Evolutionary conservation across 2,888 invertebrate genomes (phyloP).

Genomic region (Urechis unicinctus): DNA sequence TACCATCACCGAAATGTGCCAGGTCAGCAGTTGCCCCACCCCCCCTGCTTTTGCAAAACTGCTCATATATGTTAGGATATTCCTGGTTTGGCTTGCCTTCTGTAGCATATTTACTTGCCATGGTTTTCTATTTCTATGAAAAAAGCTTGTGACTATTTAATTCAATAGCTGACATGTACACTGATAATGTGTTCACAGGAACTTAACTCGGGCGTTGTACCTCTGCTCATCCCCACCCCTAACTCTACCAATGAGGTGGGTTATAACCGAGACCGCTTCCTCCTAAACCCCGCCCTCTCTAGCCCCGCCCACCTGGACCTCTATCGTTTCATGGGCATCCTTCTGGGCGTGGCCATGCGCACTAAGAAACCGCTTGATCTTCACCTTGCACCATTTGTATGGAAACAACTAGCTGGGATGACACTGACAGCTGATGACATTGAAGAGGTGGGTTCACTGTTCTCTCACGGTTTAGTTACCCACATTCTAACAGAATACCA

Average conservation of each 20-base stretch:
- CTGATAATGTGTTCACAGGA: conserved; percentile 59
- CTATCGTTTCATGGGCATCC: conserved; percentile 62
- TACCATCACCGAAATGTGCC: conserved; percentile 64
- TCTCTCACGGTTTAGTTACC: too few species aligned
- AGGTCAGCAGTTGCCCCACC: conserved; percentile 24
- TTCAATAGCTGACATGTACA: too few species aligned
- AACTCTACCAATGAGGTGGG: conserved; percentile 61
- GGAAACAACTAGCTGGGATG: conserved; percentile 61
- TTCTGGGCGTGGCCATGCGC: conserved; percentile 62
- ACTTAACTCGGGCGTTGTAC: conserved; percentile 57
- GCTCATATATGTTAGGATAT: not conserved
- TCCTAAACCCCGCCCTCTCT: conserved; percentile 59
- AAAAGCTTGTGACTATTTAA: too few species aligned
- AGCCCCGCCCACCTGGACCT: conserved; percentile 56
- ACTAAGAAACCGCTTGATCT: conserved; percentile 64
- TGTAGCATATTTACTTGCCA: too few species aligned
- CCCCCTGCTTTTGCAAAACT: not conserved
- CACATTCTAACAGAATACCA: too few species aligned
- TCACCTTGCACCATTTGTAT: conserved; percentile 59
- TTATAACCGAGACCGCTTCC: conserved; percentile 58
- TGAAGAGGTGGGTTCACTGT: conserved; percentile 54
- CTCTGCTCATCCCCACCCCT: conserved; percentile 60
- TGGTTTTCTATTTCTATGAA: too few species aligned
- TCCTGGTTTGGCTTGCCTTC: too few species aligned
- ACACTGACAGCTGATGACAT: conserved; percentile 59